Conservation (phyloP, 2,888 invertebrate species). For the Agonopterix alstromeriana region DNA sequence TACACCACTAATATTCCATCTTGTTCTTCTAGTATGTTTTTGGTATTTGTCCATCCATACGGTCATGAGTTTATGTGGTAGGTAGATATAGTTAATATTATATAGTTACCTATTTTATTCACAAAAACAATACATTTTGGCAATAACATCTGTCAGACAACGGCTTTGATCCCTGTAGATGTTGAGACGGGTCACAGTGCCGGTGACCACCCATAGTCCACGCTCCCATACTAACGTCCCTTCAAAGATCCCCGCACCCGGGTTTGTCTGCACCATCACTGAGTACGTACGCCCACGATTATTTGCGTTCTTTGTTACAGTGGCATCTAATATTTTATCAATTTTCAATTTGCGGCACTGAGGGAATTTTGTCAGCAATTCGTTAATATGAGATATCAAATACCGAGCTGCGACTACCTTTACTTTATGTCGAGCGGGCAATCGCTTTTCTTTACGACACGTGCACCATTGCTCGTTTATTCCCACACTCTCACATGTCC, state of each 20-base stretch:
- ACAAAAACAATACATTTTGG: slow-evolving; percentile 86
- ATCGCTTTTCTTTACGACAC: slow-evolving; percentile 79
- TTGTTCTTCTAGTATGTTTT: too few species aligned
- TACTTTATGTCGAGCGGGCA: slow-evolving; percentile 61
- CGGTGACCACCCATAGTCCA: slow-evolving; percentile 66
- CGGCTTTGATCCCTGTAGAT: slow-evolving; percentile 83
- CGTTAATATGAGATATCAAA: slow-evolving; percentile 80
- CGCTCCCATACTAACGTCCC: slow-evolving; percentile 75
- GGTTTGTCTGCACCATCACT: slow-evolving; percentile 76
- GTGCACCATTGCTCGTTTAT: slow-evolving; percentile 91
- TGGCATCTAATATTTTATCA: slow-evolving; percentile 31
- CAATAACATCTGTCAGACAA: slow-evolving; percentile 80
- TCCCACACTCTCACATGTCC: slow-evolving; percentile 84
- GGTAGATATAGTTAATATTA: too few species aligned
- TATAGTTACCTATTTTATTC: neutral
- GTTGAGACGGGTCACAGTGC: slow-evolving; percentile 85
- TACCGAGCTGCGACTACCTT: slow-evolving; percentile 76
- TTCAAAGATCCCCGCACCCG: slow-evolving; percentile 84
- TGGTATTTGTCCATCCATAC: too few species aligned
- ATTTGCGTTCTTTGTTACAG: slow-evolving; percentile 73
- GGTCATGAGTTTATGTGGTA: too few species aligned
- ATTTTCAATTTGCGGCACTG: slow-evolving; percentile 80
- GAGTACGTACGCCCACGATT: slow-evolving; percentile 70
- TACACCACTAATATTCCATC: too few species aligned
- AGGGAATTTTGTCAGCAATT: slow-evolving; percentile 70